These are phyloP conservation scores for Maccullochella peelii DNA, from an alignment of 2,113 vertebrate species.

Conservation along the genomic window DNA sequence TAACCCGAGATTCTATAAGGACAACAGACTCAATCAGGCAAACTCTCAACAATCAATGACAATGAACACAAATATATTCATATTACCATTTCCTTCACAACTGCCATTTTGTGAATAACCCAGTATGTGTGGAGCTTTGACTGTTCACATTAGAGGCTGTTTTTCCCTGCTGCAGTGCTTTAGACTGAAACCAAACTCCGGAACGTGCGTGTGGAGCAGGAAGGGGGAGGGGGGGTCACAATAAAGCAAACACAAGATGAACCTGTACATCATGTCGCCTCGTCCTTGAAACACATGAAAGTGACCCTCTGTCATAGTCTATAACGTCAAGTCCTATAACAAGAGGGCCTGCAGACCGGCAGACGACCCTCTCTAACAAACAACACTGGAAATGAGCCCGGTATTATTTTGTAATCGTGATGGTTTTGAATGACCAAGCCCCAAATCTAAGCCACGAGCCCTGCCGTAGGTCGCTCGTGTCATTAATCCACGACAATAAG, in stretches of 20 bases:
- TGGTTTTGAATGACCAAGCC: background rate
- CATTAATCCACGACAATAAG: slow-evolving; percentile 10
- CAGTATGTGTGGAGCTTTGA: background rate
- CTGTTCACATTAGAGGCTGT: background rate
- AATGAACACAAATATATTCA: background rate
- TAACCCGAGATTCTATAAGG: slow-evolving; percentile 32
- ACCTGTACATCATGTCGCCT: background rate
- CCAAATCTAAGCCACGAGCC: background rate
- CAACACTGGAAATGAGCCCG: background rate
- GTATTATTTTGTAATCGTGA: background rate
- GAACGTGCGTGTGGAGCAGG: background rate
- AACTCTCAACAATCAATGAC: background rate
- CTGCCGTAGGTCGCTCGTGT: background rate
- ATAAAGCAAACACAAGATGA: slow-evolving; percentile 4
- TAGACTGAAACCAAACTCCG: slow-evolving; percentile 1
- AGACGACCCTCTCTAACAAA: background rate
- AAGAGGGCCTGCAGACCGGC: background rate
- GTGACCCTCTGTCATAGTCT: slow-evolving; percentile 38
- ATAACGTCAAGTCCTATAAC: background rate
- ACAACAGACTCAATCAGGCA: slow-evolving; percentile 17
- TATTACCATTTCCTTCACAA: background rate
- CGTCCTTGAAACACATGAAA: slow-evolving; percentile 53
- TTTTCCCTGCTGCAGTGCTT: slow-evolving; percentile 24
- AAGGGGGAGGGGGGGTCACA: background rate
- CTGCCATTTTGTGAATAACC: background rate